Evolutionary conservation across 2,888 invertebrate species (phyloP).

Genomic region (Pandemis cinnamomeana): DNA sequence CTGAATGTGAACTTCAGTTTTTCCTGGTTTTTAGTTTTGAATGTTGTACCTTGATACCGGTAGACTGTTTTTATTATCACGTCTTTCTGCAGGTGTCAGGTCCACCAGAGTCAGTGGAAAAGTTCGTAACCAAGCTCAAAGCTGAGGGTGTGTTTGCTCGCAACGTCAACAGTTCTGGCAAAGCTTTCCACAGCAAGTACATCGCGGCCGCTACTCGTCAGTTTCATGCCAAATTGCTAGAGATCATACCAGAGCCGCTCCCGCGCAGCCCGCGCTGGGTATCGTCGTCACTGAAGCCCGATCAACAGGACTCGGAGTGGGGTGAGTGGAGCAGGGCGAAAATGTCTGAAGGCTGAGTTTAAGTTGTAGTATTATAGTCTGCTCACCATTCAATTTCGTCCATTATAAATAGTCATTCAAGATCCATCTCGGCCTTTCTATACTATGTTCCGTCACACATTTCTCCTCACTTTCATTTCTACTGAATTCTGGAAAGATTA

Average conservation of each 20-base stretch:
- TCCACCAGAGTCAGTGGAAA: slow-evolving; percentile 87
- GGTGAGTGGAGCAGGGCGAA: slow-evolving; percentile 52
- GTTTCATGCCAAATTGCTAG: slow-evolving; percentile 89
- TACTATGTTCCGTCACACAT: too few relatives aligned
- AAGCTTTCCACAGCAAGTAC: slow-evolving; percentile 88
- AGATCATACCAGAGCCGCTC: slow-evolving; percentile 92
- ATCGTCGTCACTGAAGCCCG: slow-evolving; percentile 95
- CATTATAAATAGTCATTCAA: too few relatives aligned
- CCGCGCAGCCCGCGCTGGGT: slow-evolving; percentile 94
- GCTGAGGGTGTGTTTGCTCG: slow-evolving; percentile 93
- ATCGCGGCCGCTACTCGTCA: slow-evolving; percentile 93
- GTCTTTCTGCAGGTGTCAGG: slow-evolving; percentile 88
- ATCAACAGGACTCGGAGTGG: slow-evolving; percentile 87
- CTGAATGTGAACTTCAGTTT: too few relatives aligned
- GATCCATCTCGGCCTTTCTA: too few relatives aligned
- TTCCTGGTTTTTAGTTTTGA: too few relatives aligned
- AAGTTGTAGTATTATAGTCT: slow-evolving; percentile 51
- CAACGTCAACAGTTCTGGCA: slow-evolving; percentile 93
- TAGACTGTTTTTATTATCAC: neutral
- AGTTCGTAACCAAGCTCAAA: slow-evolving; percentile 88
- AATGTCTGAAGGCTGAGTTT: too few relatives aligned
- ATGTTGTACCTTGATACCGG: too few relatives aligned
- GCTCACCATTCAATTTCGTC: too few relatives aligned
- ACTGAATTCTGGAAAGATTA: too few relatives aligned
- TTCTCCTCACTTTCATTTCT: too few relatives aligned